Evolutionary conservation across 2,113 vertebrate species (phyloP).

Genomic region (Mohoua ochrocephala): DNA sequence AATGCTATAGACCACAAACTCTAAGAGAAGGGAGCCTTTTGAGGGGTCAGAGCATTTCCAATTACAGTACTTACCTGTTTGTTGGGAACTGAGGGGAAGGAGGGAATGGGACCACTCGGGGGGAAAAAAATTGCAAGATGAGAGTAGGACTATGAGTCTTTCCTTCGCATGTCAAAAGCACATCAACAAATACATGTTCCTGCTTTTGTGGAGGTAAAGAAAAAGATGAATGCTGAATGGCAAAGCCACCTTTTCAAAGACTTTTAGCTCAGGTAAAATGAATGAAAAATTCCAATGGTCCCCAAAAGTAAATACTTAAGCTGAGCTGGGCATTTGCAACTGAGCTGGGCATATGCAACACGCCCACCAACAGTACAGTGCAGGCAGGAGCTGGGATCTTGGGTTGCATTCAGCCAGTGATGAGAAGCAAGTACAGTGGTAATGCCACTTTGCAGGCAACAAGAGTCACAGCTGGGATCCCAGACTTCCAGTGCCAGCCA

Average conservation of each 20-base stretch:
- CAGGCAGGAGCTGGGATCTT: not conserved
- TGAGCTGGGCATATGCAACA: not conserved
- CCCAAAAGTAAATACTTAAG: not conserved
- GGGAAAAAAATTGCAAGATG: not conserved
- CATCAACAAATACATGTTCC: not conserved
- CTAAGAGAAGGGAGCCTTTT: not conserved
- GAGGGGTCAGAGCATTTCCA: not conserved
- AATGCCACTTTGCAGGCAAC: not conserved
- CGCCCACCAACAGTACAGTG: not conserved
- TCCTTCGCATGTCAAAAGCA: not conserved
- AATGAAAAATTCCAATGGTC: not conserved
- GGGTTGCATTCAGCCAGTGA: not conserved
- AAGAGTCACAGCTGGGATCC: not conserved
- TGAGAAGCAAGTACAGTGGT: accelerated
- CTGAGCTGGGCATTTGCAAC: not conserved
- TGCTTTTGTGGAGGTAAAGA: not conserved
- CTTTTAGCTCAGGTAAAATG: not conserved
- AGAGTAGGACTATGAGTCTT: not conserved
- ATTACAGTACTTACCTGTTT: not conserved
- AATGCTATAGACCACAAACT: not conserved
- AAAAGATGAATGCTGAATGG: not conserved
- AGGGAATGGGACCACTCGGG: not conserved
- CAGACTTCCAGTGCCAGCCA: not conserved
- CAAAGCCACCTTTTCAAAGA: not conserved
- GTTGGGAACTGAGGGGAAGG: not conserved